These are phyloP conservation scores for Calephelis virginiensis DNA, from an alignment of 1,140 invertebrate species.

Conservation along the genomic window DNA sequence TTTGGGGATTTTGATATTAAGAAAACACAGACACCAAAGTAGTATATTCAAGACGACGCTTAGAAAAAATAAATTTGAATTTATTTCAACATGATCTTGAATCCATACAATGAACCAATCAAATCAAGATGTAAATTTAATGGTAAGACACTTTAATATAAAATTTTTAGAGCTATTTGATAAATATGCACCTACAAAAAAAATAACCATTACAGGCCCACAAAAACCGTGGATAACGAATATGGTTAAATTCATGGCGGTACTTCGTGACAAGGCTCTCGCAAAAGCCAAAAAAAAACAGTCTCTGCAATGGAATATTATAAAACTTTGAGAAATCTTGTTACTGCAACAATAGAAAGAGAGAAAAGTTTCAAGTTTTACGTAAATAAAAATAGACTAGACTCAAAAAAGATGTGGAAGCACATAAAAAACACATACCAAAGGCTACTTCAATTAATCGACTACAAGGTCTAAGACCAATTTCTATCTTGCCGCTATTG, in stretches of 20 bases:
- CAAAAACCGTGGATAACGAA: constrained; percentile 37
- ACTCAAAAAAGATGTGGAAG: too few relatives aligned
- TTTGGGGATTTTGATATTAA: constrained; percentile 28
- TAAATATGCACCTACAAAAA: constrained; percentile 30
- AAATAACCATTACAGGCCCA: constrained; percentile 22
- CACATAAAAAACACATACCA: too few relatives aligned
- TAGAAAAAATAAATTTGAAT: constrained; percentile 23
- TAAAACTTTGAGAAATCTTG: constrained; percentile 24
- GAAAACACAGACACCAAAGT: constrained; percentile 19
- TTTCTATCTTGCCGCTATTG: background rate
- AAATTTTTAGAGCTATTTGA: constrained; percentile 31
- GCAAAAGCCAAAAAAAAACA: constrained; percentile 20
- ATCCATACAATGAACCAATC: constrained; percentile 19
- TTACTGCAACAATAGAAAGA: constrained; percentile 24
- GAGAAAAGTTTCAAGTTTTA: constrained; percentile 29
- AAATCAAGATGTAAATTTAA: constrained; percentile 26
- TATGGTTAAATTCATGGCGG: constrained; percentile 32
- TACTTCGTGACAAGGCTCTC: constrained; percentile 29
- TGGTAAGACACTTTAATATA: constrained; percentile 31
- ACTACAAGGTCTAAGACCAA: background rate
- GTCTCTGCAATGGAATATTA: constrained; percentile 29
- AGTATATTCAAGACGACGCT: constrained; percentile 9
- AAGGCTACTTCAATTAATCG: background rate
- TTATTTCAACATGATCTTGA: constrained; percentile 25
- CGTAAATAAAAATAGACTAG: constrained; percentile 20